Evolutionary conservation across 2,888 invertebrate species (phyloP), one percentile per base, ranked within the genome.

Genomic region (Plebejus melissa): DNA sequence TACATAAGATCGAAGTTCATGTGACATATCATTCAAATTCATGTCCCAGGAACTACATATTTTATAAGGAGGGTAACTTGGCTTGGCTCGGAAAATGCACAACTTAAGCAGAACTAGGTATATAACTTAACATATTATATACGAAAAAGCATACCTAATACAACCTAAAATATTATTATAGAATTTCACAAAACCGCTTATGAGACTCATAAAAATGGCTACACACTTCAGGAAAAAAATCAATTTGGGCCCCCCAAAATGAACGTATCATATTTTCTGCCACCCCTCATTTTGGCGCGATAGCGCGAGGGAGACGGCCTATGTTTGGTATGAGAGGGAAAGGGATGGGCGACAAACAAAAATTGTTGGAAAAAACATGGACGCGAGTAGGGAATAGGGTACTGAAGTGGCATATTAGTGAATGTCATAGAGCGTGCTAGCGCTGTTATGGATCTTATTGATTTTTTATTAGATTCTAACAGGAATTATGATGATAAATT

Each of bases 261-360:
- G 89, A 89, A 90, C 91, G 90, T 90, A 93, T 92, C 93, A 93
- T 92, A 93, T 91, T 93, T 91, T 90, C 86, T 86, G 83, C 84
- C 80, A 84, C 90, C 92, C 90, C 93, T 91, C 91, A 88, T 89
- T 88, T 86, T 86, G 79, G 77, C 79, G 82, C 86, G 88, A 90
- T 90, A 90, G 85, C 79, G 84, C 1, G 82, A 90, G 77, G 77
- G 86, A 78, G 90, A 91, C 32, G 74, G 77, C 74, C 72, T 50
- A 81, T 83, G 77, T 38, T 36, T 57, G 41, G 9, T 7, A 11
- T 1, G 74, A 76, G 79, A 88, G 79, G 81, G 79, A 88, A 79
- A 81, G 85, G 80, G 85, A 88, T 69, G 81, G 77, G 77, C 75
- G 79, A 88, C 84, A 91, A 90, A 90, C 88, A 91, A 91, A 90